These are phyloP conservation scores for Eulacestoma nigropectus DNA, from an alignment of 2,113 vertebrate genomes.

Conservation along the genomic window DNA sequence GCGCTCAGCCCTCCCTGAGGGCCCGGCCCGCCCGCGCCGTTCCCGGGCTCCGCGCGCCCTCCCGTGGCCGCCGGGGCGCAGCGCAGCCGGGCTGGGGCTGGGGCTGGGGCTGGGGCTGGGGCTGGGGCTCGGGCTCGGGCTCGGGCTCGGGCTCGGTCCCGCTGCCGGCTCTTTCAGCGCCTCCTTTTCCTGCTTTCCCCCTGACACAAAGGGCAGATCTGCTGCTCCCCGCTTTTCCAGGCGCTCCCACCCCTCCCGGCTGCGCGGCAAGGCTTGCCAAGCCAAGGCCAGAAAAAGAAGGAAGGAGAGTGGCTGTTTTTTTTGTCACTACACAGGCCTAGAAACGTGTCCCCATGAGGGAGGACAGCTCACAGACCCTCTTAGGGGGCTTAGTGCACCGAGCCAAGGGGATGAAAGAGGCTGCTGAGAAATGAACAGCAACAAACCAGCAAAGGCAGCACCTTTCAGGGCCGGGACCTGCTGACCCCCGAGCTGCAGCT, in stretches of 20 bases:
- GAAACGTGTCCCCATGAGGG: not conserved
- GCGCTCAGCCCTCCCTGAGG: not conserved
- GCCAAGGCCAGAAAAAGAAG: not conserved
- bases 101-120: no score
- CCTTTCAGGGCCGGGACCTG: not conserved
- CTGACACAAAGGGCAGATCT: not conserved
- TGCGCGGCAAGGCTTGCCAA: not conserved
- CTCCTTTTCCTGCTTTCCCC: fast-evolving
- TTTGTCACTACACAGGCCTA: not conserved
- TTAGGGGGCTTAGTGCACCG: fast-evolving
- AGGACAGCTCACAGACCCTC: not conserved
- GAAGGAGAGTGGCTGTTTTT: not conserved
- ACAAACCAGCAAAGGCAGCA: not conserved
- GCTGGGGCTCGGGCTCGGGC: no score
- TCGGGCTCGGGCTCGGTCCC: not conserved
- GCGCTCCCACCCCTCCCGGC: fast-evolving
- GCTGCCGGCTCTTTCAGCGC: not conserved
- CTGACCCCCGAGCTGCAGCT: not conserved
- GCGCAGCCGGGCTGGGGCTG: not conserved
- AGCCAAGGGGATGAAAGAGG: not conserved
- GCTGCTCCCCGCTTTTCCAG: not conserved
- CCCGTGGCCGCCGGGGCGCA: not conserved
- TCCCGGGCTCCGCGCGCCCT: constrained; percentile 38
- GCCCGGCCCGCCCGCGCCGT: not conserved
- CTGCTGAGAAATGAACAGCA: not conserved